Evolutionary conservation across 2,797 vertebrate genomes (phyloP).

Genomic region (Holocentrus rufus): DNA sequence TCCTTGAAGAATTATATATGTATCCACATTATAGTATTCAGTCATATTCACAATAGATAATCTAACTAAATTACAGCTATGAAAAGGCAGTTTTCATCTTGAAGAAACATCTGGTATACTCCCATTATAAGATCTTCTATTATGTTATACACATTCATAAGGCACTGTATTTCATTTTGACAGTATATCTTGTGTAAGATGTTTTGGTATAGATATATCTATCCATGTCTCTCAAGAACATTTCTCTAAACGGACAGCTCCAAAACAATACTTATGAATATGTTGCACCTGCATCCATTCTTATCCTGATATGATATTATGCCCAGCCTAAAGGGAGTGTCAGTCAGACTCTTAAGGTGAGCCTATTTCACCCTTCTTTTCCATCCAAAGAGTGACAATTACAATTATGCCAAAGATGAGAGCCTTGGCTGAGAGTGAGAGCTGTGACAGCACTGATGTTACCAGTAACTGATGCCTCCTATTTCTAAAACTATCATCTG

Average conservation of each 20-base stretch:
- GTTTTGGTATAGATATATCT: neutral
- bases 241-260: neutral
- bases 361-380: constrained; percentile 37
- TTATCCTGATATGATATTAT: constrained; percentile 41
- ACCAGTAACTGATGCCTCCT: constrained; percentile 37
- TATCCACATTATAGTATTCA: neutral
- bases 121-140: neutral
- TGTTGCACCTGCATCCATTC: constrained; percentile 19
- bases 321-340: constrained; percentile 18
- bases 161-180: neutral
- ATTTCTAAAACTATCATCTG: constrained; percentile 52
- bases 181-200: too few relatives aligned
- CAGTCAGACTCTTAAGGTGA: constrained; percentile 33
- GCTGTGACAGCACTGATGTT: constrained; percentile 45
- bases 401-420: constrained; percentile 43
- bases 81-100: neutral
- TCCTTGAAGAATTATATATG: neutral
- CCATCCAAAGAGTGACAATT: constrained; percentile 42
- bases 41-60: neutral
- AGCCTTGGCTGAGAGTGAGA: constrained; percentile 40
- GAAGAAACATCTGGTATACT: neutral
- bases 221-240: neutral
- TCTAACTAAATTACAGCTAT: neutral
- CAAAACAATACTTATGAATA: constrained; percentile 41
- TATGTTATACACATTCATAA: neutral